Percentiles rank a stretch among this genome's conserved stretches.
These are phyloP conservation scores for Gymnoscopelus microlampas DNA, from an alignment of 2,797 vertebrate species.

Conservation along the genomic window DNA sequence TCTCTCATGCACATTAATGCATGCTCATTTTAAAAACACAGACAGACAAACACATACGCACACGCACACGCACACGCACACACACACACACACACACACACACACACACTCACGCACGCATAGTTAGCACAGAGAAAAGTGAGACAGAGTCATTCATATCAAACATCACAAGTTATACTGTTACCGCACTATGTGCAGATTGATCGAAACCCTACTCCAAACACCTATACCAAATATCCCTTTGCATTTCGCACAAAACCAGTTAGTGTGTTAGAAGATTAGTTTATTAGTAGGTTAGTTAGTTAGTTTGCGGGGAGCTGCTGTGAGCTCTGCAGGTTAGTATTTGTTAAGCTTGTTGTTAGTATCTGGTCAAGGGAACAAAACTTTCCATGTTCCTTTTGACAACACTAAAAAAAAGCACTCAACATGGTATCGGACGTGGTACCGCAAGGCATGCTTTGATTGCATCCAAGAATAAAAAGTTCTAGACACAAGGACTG, in stretches of 20 bases:
- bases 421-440: neutral
- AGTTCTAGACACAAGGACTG: conserved; percentile 5
- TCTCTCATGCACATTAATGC: neutral
- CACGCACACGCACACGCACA: conserved; percentile 5
- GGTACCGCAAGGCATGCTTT: conserved; percentile 37
- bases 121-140: neutral
- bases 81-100: conserved; percentile 3
- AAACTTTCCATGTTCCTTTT: conserved; percentile 9
- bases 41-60: conserved; percentile 2
- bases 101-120: conserved; percentile 3
- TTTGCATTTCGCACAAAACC: conserved; percentile 39
- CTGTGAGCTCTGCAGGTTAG: conserved; percentile 59
- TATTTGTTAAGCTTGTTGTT: conserved; percentile 50
- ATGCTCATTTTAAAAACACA: neutral
- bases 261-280: conserved; percentile 69
- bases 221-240: conserved; percentile 1
- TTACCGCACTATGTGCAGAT: conserved; percentile 31
- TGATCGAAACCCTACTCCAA: too few species aligned
- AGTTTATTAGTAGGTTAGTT: conserved; percentile 74
- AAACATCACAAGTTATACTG: conserved; percentile 19
- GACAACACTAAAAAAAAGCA: neutral
- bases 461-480: conserved; percentile 17
- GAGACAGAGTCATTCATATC: neutral
- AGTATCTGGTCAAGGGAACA: conserved; percentile 32
- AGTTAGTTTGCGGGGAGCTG: conserved; percentile 70